Evolutionary conservation across 2,888 invertebrate genomes (phyloP).

Genomic region (Pycnomerus fuliginosus): DNA sequence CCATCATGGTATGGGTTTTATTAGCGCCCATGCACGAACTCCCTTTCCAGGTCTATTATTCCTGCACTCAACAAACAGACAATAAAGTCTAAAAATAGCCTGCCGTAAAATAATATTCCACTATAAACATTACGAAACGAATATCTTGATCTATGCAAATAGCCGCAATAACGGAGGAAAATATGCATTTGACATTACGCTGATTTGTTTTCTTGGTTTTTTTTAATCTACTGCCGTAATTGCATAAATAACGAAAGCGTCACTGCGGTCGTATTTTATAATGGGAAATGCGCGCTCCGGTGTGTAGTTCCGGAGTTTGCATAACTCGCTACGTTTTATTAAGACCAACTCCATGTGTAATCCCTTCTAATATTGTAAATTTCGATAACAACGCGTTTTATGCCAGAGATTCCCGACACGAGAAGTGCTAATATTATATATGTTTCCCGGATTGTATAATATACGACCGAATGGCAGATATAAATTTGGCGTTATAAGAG

Average conservation of each 20-base stretch:
- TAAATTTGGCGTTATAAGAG: no score
- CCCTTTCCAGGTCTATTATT: constrained; percentile 18
- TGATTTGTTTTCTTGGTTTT: constrained; percentile 14
- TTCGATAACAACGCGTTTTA: constrained; percentile 19
- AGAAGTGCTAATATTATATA: constrained; percentile 19
- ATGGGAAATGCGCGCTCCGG: constrained; percentile 11
- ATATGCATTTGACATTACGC: constrained; percentile 18
- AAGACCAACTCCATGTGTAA: constrained; percentile 15
- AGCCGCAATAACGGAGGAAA: constrained; percentile 10
- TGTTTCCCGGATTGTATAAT: constrained; percentile 20
- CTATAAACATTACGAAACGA: constrained; percentile 24
- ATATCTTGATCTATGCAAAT: constrained; percentile 25
- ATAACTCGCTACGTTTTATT: constrained; percentile 16
- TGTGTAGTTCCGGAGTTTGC: constrained; percentile 8
- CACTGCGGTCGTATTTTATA: constrained; percentile 12
- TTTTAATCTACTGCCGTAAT: constrained; percentile 3
- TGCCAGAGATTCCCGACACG: constrained; percentile 16
- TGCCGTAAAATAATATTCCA: constrained; percentile 19
- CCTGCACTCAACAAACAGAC: constrained; percentile 20
- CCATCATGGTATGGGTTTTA: neutral
- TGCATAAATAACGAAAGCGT: constrained; percentile 13
- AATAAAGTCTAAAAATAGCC: constrained; percentile 23
- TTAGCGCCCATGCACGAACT: neutral
- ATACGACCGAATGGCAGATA: constrained; percentile 12
- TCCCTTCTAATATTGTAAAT: constrained; percentile 20